Conservation (phyloP, 2,888 invertebrate genomes). For the Schrankia costaestrigalis region DNA sequence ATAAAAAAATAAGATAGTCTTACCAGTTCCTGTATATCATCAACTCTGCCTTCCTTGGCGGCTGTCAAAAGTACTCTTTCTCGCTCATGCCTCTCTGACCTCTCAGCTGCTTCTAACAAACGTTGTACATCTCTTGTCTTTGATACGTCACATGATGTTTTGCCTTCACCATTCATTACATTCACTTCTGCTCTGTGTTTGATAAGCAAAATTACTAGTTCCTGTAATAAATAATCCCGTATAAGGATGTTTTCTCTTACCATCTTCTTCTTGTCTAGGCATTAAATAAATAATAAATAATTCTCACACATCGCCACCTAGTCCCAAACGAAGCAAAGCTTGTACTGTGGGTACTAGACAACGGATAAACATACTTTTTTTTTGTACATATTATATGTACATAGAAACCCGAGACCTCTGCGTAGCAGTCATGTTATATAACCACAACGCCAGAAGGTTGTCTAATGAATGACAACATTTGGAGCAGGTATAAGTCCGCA, state of each 20-base stretch:
- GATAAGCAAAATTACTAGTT: slow-evolving; percentile 81
- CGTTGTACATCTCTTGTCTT: slow-evolving; percentile 78
- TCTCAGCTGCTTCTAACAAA: slow-evolving; percentile 81
- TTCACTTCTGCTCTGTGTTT: slow-evolving; percentile 83
- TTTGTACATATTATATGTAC: too few species aligned
- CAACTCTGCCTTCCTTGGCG: slow-evolving; percentile 81
- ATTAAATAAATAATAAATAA: neutral
- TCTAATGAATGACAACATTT: too few species aligned
- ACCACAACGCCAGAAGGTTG: too few species aligned
- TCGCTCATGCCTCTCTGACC: slow-evolving; percentile 75
- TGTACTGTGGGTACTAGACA: too few species aligned
- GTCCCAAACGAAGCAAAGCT: too few species aligned
- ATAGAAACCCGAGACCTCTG: too few species aligned
- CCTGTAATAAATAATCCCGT: slow-evolving; percentile 53
- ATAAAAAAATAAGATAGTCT: too few species aligned
- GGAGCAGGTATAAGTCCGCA: too few species aligned
- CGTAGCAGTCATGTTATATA: too few species aligned
- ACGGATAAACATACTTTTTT: too few species aligned
- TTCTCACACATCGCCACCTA: too few species aligned
- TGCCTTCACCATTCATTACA: slow-evolving; percentile 83
- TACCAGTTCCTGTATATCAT: slow-evolving; percentile 80
- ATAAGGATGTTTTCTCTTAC: neutral
- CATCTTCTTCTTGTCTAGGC: neutral
- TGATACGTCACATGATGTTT: slow-evolving; percentile 79
- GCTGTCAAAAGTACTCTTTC: slow-evolving; percentile 81